A percentile compares a stretch with the other conserved stretches of the same genome.
phyloP scores from a whole-genome alignment of 2,888 invertebrate species.

The Xanthostigma xanthostigma region DNA sequence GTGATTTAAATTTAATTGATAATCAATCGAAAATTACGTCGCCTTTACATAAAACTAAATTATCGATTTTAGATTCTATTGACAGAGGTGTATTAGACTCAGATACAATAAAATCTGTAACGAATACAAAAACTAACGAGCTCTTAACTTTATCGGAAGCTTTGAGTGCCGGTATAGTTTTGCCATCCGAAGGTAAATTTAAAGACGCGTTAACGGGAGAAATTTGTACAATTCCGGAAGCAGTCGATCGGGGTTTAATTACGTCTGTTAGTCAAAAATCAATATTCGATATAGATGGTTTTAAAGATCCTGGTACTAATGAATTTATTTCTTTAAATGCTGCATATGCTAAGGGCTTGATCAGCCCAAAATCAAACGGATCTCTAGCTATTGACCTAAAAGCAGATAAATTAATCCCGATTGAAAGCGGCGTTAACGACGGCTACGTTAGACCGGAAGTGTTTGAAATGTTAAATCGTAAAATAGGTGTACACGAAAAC shows the following conservation, averaged over 20 bases:
- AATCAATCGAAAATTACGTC: constrained; percentile 64
- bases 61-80: constrained; percentile 74
- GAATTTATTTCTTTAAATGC: constrained; percentile 74
- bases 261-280: constrained; percentile 76
- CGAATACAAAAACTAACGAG: constrained; percentile 64
- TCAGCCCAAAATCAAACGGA: constrained; percentile 58
- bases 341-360: constrained; percentile 59
- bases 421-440: constrained; percentile 60
- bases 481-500: constrained; percentile 65
- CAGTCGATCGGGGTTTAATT: constrained; percentile 77
- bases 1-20: constrained; percentile 66
- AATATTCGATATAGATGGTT: constrained; percentile 84
- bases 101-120: constrained; percentile 68
- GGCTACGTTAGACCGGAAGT: constrained; percentile 73
- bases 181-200: constrained; percentile 57
- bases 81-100: constrained; percentile 76
- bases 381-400: constrained; percentile 57
- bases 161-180: constrained; percentile 62
- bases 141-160: constrained; percentile 76
- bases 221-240: constrained; percentile 64
- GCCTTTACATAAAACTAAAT: constrained; percentile 57
- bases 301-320: constrained; percentile 65
- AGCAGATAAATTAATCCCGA: constrained; percentile 56
- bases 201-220: constrained; percentile 59
- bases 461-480: constrained; percentile 68